Percentiles rank a stretch among this genome's conserved stretches.
phyloP scores from a whole-genome alignment of 2,113 vertebrate genomes.

The Phasianus colchicus region DNA sequence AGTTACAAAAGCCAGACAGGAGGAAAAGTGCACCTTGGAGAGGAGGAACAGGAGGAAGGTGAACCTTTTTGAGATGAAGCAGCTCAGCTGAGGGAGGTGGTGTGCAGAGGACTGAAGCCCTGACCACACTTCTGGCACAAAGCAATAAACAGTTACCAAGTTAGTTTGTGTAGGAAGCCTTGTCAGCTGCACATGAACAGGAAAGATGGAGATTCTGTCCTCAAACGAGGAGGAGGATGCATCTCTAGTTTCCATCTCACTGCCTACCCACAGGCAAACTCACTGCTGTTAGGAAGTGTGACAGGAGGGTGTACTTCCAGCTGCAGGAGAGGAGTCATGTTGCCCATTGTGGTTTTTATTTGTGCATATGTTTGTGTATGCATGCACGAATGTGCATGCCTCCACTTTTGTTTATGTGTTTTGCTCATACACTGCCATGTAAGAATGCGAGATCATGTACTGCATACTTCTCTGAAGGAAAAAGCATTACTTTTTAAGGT shows the following conservation, averaged over 20 bases:
- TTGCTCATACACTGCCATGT: neutral
- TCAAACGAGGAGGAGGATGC: neutral
- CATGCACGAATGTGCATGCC: neutral
- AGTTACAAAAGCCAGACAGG: slow-evolving; percentile 80
- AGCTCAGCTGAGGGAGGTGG: neutral
- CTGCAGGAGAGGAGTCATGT: neutral
- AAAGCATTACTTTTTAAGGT: neutral
- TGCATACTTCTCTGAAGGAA: neutral
- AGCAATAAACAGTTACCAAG: slow-evolving; percentile 30
- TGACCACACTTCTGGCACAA: slow-evolving; percentile 24
- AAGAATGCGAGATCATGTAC: neutral
- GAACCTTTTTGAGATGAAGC: slow-evolving; percentile 59
- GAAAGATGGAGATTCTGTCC: slow-evolving; percentile 56
- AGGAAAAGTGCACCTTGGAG: neutral
- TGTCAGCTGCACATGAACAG: neutral
- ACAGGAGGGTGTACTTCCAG: neutral
- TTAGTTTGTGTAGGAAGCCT: slow-evolving; percentile 52
- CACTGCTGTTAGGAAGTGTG: neutral
- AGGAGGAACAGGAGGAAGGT: slow-evolving; percentile 51
- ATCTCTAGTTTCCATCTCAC: neutral
- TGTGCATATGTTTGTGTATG: neutral
- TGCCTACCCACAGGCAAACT: neutral
- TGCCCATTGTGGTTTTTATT: neutral
- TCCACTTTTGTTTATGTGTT: neutral
- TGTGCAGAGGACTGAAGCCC: neutral